Base-by-base conservation (phyloP, 2,797 vertebrate genomes). In the Perodicticus potto region DNA sequence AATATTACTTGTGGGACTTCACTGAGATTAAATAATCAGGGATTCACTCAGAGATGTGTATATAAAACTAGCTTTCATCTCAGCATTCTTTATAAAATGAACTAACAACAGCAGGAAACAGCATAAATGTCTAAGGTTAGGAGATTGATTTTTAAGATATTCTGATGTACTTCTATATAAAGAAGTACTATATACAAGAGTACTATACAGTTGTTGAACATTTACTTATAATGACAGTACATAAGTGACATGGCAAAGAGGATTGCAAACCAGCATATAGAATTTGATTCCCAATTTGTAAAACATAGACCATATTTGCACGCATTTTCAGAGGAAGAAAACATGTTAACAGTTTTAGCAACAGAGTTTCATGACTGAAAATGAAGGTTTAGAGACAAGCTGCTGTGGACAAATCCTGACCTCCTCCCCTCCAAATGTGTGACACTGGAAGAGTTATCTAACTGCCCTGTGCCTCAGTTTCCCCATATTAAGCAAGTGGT, bases 271-370 rank as follows among this genome's bases (percentile, higher is more conserved):
- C 29, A 88, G 63, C 63, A 61, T 4, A 40, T 16, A 12, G 67
- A n/a, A 72, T 2, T 37, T 1, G 16, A 29, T 40, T 70, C 57
- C 34, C 20, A 29, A 10, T 67, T 6, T 70, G 16, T 74, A 59
- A 11, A 57, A 23, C 4, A 0, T 10, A 1, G 1, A 0, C 2
- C 27, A 69, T 57, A n/a, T 82, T 25, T 29, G 7, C 11, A 43
- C 1, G 10, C 14, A 29, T 65, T 89, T 92, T 45, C 73, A 92
- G 13, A 55, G 45, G 57, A 77, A 27, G 4, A 90, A 25, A 72
- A 78, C 8, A 13, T 8, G 1, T 17, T 43, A 43, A 49, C 1
- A 6, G 27, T 13, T 81, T 83, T 70, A 53, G 19, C 2, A 23
- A 32, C 4, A 16, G 12, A n/a, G 27, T 8, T 89, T 57, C 2